Evolutionary conservation across 2,888 invertebrate species (phyloP).

Genomic region (Pandemis corylana): DNA sequence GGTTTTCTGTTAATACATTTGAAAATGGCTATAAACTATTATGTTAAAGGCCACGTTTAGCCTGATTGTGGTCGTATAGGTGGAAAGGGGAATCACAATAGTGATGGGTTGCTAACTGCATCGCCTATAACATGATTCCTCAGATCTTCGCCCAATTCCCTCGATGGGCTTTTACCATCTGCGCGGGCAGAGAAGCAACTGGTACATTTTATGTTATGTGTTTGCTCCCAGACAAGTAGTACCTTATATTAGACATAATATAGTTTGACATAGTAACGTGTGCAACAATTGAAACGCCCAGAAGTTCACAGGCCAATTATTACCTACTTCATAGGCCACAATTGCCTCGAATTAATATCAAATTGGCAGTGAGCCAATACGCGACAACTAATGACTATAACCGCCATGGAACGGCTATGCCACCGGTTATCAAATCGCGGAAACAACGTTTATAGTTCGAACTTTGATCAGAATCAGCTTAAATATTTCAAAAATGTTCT

Average conservation of each 20-base stretch:
- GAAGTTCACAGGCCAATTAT: conserved; percentile 38
- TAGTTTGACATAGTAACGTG: background rate
- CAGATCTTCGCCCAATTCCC: no score
- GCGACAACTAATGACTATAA: conserved; percentile 58
- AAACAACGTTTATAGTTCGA: conserved; percentile 3
- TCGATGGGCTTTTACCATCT: no score
- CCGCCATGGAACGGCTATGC: conserved; percentile 53
- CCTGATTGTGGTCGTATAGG: no score
- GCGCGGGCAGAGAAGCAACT: no score
- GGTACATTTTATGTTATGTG: no score
- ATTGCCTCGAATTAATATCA: conserved; percentile 57
- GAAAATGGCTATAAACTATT: no score
- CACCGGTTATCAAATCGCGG: conserved; percentile 46
- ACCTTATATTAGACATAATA: background rate
- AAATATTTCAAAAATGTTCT: conserved; percentile 4
- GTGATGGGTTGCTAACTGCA: no score
- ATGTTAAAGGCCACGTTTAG: no score
- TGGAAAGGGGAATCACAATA: no score
- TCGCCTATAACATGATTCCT: no score
- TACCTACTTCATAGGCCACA: conserved; percentile 46
- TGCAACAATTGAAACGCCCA: conserved; percentile 10
- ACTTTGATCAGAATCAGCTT: background rate
- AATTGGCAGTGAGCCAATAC: conserved; percentile 66
- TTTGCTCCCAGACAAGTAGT: no score
- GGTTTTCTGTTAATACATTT: no score